Conservation (phyloP, 2,113 vertebrate genomes). For the Siphamia tubifer region DNA sequence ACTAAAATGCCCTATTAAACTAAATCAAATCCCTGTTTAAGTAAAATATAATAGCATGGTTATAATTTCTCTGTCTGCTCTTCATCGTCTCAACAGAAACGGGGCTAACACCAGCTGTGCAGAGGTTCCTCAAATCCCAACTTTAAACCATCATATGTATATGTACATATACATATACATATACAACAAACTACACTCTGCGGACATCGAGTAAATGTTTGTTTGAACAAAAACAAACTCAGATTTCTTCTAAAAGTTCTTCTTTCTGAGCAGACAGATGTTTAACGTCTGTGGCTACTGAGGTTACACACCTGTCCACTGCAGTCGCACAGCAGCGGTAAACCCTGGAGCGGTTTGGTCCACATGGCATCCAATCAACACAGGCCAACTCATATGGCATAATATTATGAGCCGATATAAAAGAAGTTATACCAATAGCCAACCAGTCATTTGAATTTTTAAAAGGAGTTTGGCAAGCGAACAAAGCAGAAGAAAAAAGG, state of each 20-base stretch:
- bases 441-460: background rate
- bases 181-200: conserved; percentile 53
- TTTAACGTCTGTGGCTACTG: conserved; percentile 51
- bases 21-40: background rate
- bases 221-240: conserved; percentile 54
- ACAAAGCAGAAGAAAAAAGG: conserved; percentile 1
- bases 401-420: background rate
- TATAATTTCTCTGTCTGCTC: background rate
- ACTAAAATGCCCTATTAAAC: no score
- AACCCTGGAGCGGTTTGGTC: conserved; percentile 20
- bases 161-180: no score
- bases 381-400: background rate
- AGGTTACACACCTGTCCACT: conserved; percentile 70
- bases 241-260: conserved; percentile 41
- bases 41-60: background rate
- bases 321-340: conserved; percentile 25
- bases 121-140: conserved; percentile 37
- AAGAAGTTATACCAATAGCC: background rate
- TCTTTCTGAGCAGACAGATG: conserved; percentile 53
- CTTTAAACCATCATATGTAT: conserved; percentile 42
- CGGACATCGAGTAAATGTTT: conserved; percentile 58
- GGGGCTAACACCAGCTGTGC: conserved; percentile 20
- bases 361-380: conserved; percentile 6
- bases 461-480: background rate
- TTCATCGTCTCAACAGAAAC: background rate